Evolutionary conservation across 2,797 vertebrate species (phyloP).

Genomic region (Aeoliscus strigatus): DNA sequence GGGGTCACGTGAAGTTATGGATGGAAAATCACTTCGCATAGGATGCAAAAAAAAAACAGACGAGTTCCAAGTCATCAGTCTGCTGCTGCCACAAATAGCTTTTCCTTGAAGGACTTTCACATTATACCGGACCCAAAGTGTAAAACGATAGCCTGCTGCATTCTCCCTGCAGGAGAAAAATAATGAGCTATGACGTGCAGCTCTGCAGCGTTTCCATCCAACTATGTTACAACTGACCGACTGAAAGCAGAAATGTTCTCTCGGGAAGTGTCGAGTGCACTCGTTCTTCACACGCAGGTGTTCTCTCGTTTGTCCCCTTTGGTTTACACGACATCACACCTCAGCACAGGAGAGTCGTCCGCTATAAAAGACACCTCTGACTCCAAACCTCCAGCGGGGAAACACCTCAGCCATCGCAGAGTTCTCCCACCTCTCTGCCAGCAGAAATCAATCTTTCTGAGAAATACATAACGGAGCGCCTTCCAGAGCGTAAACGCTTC

Average conservation of each 20-base stretch:
- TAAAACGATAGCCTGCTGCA: constrained; percentile 25
- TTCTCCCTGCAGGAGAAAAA: constrained; percentile 36
- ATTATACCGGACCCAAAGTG: constrained; percentile 19
- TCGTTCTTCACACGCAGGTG: constrained; percentile 47
- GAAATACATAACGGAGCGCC: constrained; percentile 79
- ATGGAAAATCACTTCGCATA: constrained; percentile 52
- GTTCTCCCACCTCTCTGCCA: constrained; percentile 41
- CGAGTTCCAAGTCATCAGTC: constrained; percentile 28
- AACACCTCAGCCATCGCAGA: constrained; percentile 38
- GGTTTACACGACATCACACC: constrained; percentile 26
- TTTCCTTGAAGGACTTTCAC: constrained; percentile 35
- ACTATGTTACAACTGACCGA: constrained; percentile 19
- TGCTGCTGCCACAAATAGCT: constrained; percentile 31
- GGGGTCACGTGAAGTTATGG: too few species aligned
- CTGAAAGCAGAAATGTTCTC: constrained; percentile 20
- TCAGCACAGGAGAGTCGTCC: constrained; percentile 31
- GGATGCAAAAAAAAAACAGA: constrained; percentile 31
- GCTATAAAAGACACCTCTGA: constrained; percentile 44
- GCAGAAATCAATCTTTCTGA: constrained; percentile 80
- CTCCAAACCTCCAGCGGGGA: constrained; percentile 23
- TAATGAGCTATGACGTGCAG: constrained; percentile 18
- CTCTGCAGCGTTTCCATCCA: constrained; percentile 27
- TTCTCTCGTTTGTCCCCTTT: constrained; percentile 14
- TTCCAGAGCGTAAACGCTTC: constrained; percentile 84
- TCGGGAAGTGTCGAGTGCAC: constrained; percentile 23